Evolutionary conservation across 2,888 invertebrate genomes (phyloP).

Genomic region (Drosophila mimetica): DNA sequence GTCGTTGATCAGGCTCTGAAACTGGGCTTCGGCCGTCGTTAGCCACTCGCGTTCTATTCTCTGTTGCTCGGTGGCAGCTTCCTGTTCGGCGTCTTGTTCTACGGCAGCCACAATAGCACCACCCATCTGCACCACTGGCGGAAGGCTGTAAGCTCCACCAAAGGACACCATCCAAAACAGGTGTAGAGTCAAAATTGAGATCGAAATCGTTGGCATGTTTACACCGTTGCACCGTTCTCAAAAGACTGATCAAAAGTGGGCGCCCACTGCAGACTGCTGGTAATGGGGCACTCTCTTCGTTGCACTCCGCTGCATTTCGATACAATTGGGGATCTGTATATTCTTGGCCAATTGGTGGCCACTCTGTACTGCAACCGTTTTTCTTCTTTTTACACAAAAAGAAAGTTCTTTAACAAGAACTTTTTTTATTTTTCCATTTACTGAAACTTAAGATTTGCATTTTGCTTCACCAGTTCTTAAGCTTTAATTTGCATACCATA

Average conservation of each 20-base stretch:
- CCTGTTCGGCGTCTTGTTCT: conserved; percentile 58
- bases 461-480: no score
- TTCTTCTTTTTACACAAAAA: conserved; percentile 21
- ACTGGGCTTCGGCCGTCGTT: conserved; percentile 44
- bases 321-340: conserved; percentile 27
- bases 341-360: conserved; percentile 45
- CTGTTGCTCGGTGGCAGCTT: conserved; percentile 30
- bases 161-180: conserved; percentile 45
- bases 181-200: conserved; percentile 24
- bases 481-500: no score
- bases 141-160: conserved; percentile 39
- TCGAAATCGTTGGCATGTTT: conserved; percentile 55
- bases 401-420: neutral
- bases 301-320: conserved; percentile 64
- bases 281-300: conserved; percentile 41
- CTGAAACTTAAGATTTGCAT: neutral
- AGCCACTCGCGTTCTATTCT: conserved; percentile 33
- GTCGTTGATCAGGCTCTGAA: conserved; percentile 52
- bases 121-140: conserved; percentile 58
- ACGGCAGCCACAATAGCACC: conserved; percentile 69
- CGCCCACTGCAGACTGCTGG: conserved; percentile 11
- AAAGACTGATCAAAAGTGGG: conserved; percentile 45
- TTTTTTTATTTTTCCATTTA: no score
- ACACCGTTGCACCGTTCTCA: conserved; percentile 49
- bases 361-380: conserved; percentile 42